Evolutionary conservation across 2,888 invertebrate genomes (phyloP).

Genomic region (Dromius quadrimaculatus): DNA sequence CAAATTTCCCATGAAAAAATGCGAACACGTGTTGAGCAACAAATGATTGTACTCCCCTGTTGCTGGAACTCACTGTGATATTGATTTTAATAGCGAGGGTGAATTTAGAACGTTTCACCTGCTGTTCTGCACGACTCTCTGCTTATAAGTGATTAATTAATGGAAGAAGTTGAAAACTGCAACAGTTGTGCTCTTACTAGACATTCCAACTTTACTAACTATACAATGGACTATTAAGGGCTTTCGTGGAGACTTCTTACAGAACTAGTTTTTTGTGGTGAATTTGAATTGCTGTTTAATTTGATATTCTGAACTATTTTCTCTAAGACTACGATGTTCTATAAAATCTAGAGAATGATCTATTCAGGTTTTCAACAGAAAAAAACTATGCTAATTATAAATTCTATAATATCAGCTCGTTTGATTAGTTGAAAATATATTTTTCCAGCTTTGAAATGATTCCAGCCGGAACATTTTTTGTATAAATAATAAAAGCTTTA

Average conservation of each 20-base stretch:
- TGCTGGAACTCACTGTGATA: conserved; percentile 1
- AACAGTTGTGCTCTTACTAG: conserved; percentile 26
- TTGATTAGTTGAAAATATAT: no score
- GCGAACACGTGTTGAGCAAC: neutral
- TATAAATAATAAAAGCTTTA: neutral
- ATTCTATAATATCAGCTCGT: no score
- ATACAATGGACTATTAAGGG: neutral
- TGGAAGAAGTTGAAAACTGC: conserved; percentile 27
- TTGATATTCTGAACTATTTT: no score
- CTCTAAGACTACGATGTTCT: no score
- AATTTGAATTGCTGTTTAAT: no score
- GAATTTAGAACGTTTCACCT: neutral
- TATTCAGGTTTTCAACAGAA: no score
- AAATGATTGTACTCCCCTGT: neutral
- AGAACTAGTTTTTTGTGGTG: no score
- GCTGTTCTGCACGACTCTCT: neutral
- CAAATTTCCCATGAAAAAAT: neutral
- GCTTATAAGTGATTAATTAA: conserved; percentile 36
- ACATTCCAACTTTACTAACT: neutral
- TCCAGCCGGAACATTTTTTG: no score
- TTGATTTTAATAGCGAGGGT: conserved; percentile 33
- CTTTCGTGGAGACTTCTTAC: no score
- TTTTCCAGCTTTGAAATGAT: no score
- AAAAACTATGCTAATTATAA: no score
- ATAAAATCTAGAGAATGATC: no score